These are phyloP conservation scores for Cliona cf. orientalis DNA, from an alignment of 37 sponge, comb jelly and placozoan genomes.

Conservation along the genomic window DNA sequence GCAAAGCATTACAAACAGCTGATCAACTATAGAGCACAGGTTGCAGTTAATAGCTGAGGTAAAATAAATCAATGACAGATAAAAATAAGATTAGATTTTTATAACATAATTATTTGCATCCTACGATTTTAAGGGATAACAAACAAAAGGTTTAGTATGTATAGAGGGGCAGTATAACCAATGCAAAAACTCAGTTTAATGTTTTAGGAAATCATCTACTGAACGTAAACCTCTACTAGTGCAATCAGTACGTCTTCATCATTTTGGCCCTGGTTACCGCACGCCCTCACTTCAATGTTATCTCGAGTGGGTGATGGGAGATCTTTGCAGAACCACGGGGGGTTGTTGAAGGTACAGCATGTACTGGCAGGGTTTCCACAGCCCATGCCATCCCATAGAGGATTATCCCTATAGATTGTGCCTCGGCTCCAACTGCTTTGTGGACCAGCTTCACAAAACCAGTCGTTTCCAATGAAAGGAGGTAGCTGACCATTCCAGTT, in stretches of 20 bases:
- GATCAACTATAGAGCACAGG: no score
- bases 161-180: no score
- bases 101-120: no score
- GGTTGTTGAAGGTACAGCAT: conserved; percentile 32
- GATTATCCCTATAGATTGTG: conserved; percentile 7
- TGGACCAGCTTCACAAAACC: conserved; percentile 23
- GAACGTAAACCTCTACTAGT: conserved; percentile 18
- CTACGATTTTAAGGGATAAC: no score
- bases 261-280: conserved; percentile 3
- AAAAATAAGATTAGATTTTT: no score
- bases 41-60: no score
- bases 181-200: no score
- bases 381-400: conserved; percentile 31
- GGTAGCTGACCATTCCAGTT: background rate
- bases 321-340: conserved; percentile 36
- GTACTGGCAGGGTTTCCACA: conserved; percentile 17
- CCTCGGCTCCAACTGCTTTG: background rate
- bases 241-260: conserved; percentile 8
- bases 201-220: no score
- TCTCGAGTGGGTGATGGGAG: conserved; percentile 13
- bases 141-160: no score
- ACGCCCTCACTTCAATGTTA: conserved; percentile 4
- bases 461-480: conserved; percentile 12
- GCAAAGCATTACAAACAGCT: no score
- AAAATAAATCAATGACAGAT: no score